A percentile compares a stretch with the other conserved stretches of the same genome.
Conservation (phyloP, 2,888 invertebrate species). For the Ophonus ardosiacus region DNA sequence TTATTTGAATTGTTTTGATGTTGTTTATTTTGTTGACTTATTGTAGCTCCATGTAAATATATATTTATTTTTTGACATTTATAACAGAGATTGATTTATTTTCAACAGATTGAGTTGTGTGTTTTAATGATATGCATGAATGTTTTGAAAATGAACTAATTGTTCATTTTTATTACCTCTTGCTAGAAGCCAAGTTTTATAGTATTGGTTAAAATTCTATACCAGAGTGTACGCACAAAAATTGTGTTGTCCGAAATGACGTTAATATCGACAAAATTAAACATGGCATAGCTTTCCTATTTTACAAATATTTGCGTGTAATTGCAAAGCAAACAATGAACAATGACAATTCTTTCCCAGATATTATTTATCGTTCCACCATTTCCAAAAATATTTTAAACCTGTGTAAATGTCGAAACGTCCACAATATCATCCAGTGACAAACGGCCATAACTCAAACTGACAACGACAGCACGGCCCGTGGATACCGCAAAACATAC, state of each 20-base stretch:
- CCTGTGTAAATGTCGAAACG: conserved; percentile 54
- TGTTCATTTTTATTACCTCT: no score
- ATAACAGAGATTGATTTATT: conserved; percentile 10
- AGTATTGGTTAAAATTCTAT: neutral
- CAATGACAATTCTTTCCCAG: conserved; percentile 44
- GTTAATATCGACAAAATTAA: conserved; percentile 41
- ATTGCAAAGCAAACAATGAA: conserved; percentile 45
- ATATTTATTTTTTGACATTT: conserved; percentile 7
- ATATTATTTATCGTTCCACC: conserved; percentile 52
- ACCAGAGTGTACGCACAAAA: conserved; percentile 15
- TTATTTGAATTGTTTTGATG: conserved; percentile 41
- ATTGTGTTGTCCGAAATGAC: conserved; percentile 26
- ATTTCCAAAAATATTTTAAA: conserved; percentile 54
- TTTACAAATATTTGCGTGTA: conserved; percentile 43
- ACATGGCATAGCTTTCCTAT: conserved; percentile 41
- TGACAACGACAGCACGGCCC: conserved; percentile 15
- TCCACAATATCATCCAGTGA: conserved; percentile 52
- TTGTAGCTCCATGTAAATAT: conserved; percentile 14
- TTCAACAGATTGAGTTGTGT: conserved; percentile 25
- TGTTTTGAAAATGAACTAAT: neutral
- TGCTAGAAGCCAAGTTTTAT: neutral
- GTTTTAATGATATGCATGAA: neutral
- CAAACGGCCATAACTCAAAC: conserved; percentile 56
- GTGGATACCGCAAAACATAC: no score
- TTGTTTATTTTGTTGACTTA: conserved; percentile 17